A percentile compares a stretch with the other conserved stretches of the same genome.
These are phyloP conservation scores for Emydura subglobosa DNA, from an alignment of 2,113 vertebrate genomes.

Conservation along the genomic window DNA sequence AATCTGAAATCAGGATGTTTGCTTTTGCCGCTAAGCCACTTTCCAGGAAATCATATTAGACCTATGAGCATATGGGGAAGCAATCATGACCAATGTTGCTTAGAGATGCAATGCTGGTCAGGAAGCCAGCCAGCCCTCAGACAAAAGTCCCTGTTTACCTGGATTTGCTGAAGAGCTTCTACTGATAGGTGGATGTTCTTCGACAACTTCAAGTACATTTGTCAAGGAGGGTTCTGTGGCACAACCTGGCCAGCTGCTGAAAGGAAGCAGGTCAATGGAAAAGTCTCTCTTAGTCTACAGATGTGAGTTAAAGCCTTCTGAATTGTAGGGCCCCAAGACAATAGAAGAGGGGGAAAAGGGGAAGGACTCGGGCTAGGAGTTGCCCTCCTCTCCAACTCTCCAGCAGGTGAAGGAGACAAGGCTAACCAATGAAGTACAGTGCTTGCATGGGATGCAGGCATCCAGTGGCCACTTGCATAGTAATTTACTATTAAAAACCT, in stretches of 20 bases:
- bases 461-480: not conserved
- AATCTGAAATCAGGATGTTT: not conserved
- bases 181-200: conserved; percentile 66
- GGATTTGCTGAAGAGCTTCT: conserved; percentile 68
- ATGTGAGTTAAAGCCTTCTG: not conserved
- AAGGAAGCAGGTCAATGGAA: conserved; percentile 42
- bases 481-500: not conserved
- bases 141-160: conserved; percentile 65
- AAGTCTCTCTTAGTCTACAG: not conserved
- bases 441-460: not conserved
- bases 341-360: no score
- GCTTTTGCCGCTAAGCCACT: not conserved
- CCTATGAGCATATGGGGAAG: not conserved
- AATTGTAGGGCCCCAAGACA: not conserved
- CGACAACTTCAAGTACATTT: conserved; percentile 63
- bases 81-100: not conserved
- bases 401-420: not conserved
- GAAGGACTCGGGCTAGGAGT: not conserved
- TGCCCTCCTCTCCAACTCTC: not conserved
- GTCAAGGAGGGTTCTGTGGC: conserved; percentile 60
- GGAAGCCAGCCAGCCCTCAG: not conserved
- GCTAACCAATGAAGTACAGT: not conserved
- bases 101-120: not conserved
- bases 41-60: not conserved
- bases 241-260: conserved; percentile 62